Evolutionary conservation across 2,888 invertebrate species (phyloP).

Genomic region (Patella depressa): DNA sequence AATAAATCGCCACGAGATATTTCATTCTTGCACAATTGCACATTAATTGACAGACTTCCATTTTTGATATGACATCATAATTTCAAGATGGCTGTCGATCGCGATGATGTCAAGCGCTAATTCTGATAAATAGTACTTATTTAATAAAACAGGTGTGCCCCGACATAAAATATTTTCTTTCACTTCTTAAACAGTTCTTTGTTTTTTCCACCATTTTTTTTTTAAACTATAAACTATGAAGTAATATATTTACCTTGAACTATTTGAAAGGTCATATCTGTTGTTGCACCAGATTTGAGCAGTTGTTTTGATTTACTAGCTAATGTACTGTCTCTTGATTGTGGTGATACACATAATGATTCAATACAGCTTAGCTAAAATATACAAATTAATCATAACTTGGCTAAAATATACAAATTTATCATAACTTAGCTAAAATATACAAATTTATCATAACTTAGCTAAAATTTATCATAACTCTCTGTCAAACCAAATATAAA

Average conservation of each 20-base stretch:
- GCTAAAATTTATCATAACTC: constrained; percentile 64
- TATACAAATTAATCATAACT: constrained; percentile 63
- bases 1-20: too few species aligned
- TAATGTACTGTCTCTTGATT: constrained; percentile 75
- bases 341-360: constrained; percentile 77
- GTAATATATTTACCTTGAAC: constrained; percentile 66
- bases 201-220: too few species aligned
- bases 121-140: too few species aligned
- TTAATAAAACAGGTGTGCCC: too few species aligned
- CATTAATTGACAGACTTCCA: too few species aligned
- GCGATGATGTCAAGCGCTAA: too few species aligned
- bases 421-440: constrained; percentile 73
- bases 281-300: constrained; percentile 74
- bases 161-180: too few species aligned
- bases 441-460: constrained; percentile 68
- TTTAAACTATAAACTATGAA: not conserved
- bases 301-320: constrained; percentile 77
- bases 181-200: too few species aligned
- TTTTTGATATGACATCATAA: too few species aligned
- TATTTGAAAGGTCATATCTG: constrained; percentile 80
- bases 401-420: constrained; percentile 69
- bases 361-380: constrained; percentile 76
- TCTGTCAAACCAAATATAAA: too few species aligned
- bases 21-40: too few species aligned
- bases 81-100: too few species aligned